Evolutionary conservation across 2,113 vertebrate species (phyloP), one percentile per base, ranked within the genome.

Genomic region (Dolichotis patagonum): DNA sequence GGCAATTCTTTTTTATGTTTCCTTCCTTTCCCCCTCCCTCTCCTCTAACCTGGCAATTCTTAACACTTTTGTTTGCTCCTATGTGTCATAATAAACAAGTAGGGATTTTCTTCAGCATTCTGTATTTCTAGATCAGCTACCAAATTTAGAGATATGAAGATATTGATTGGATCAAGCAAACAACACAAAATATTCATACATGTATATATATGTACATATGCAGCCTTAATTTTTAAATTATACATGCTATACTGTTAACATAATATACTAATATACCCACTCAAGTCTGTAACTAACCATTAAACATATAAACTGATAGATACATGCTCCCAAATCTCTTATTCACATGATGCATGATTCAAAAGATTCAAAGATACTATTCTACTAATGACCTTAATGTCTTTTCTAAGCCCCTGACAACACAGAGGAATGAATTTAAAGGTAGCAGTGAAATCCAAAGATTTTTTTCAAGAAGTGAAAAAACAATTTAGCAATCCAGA

Each of bases 341-440:
- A 67, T 56, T 62, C 73, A 19, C 10, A 52, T 41, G 49, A 22
- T 63, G 12, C 26, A 67, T 69, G 20, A 94, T 38, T 77, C 49
- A 91, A 89, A 88, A 32, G 8, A 62, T 62, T 65, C 60, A 26
- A 93, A 81, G 22, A 86, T 35, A 83, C 0, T 80, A 16, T 78
- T 78, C 49, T 52, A 62, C 10, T 75, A 71, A 86, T 30, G 43
- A 78, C 56, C 38, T 69, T 60, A 75, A 17, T 63, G 41, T 69
- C 54, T 90, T 65, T 83, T 91, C 1, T 60, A 92, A 96, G 49
- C 62, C 77, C 71, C 22, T 73, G 32, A 43, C 28, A 52, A 43
- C 28, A 52, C 13, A 38, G 4, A 82, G 46, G 19, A 67, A 80
- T 58, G 26, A 94, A 94, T 54, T 78, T 16, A 94, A 94, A 97